Evolutionary conservation across 2,888 invertebrate genomes (phyloP), one percentile per base, ranked within the genome.

Genomic region (Eristalinus aeneus): DNA sequence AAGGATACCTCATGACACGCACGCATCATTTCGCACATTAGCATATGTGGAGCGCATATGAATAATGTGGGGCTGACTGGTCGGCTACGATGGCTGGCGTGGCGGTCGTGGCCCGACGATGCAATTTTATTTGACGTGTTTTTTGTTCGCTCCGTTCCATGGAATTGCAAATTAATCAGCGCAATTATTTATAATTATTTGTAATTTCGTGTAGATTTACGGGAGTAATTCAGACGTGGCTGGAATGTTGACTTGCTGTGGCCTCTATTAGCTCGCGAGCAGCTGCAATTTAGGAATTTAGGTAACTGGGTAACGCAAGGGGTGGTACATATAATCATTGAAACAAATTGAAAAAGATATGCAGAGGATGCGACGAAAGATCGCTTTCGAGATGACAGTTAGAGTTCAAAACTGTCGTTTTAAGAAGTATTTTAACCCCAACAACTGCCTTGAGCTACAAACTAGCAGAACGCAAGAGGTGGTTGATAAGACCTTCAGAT

Each of bases 21-120:
- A 85, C 76, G 73, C 81, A 81, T 81, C 81, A 69, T 81, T 81
- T 69, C 72, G 69, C 76, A 76, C 53, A 76, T 85, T 81, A 77
- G 60, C 80, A 60, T 61, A 72, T 77, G 63, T 76, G 76, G 85
- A 63, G 58, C 36, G 72, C 67, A 80, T 85, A 80, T 72, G 63
- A 80, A 85, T 79, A 79, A 75, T 68, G 63, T 69, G 73, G 85
- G 58, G 58, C 36, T 72, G 63, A 72, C 75, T 79, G 75, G 71
- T 64, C 46, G 20, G 39, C 20, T 4, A 61, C 31, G 34, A 27
- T 11, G 58, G n/a, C 27, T 27, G 27, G 31, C 16, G 46, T 61
- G 36, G 22, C 27, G 27, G 27, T 27, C 2, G 27, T 27, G 27
- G 27, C 27, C 27, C 27, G 27, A 27, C 27, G 27, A 27, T 36